Conservation (phyloP, 2,113 vertebrate species). For the Bungarus multicinctus region DNA sequence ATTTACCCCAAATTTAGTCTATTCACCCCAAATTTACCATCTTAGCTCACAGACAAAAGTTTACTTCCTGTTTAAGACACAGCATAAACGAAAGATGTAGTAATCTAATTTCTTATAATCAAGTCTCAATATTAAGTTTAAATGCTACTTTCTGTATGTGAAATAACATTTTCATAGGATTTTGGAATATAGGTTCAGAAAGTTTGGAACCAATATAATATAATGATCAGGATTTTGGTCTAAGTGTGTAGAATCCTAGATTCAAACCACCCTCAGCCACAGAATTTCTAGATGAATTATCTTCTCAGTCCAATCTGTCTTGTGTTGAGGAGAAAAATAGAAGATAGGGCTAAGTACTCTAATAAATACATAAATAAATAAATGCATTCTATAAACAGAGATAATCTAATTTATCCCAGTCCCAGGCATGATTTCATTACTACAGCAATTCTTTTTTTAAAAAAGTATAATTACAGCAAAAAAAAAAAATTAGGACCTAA, state of each 20-base stretch:
- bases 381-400: neutral
- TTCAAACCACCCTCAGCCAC: neutral
- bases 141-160: neutral
- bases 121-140: neutral
- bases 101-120: neutral
- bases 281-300: neutral
- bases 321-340: neutral
- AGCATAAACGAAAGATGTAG: neutral
- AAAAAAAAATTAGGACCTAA: neutral
- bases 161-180: neutral
- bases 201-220: neutral
- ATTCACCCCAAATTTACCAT: neutral
- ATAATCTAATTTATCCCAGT: neutral
- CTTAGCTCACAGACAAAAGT: neutral
- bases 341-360: neutral
- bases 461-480: neutral
- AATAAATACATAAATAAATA: neutral
- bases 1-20: neutral
- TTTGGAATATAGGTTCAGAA: neutral
- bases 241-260: neutral
- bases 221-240: neutral
- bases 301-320: neutral
- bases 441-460: neutral
- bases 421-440: neutral
- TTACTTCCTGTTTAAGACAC: neutral